Conservation (phyloP, 1,140 invertebrate species). For the Rhopalosiphum padi region DNA sequence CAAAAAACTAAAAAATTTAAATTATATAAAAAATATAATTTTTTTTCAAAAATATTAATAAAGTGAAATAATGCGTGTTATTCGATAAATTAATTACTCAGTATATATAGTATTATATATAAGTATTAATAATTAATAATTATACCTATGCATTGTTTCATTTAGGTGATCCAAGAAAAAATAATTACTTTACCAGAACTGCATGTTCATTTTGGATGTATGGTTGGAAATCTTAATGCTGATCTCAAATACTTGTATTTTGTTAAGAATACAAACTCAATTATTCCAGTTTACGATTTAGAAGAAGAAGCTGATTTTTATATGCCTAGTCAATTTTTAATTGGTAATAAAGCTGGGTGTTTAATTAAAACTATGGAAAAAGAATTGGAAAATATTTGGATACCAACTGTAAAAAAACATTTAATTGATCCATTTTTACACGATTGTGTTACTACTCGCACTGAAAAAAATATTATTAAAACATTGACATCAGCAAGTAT, state of each 20-base stretch:
- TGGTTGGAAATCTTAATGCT: not conserved
- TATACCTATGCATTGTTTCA: not conserved
- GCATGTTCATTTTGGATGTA: slow-evolving; percentile 24
- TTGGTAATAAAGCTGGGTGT: slow-evolving; percentile 13
- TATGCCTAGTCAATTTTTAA: slow-evolving; percentile 37
- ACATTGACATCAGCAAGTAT: not conserved
- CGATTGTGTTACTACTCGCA: not conserved
- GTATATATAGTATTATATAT: not conserved
- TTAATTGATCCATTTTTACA: slow-evolving; percentile 47
- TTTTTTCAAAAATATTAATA: no score
- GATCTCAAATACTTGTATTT: slow-evolving; percentile 25
- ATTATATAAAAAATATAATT: no score
- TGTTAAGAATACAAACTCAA: slow-evolving; percentile 11
- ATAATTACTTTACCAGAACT: slow-evolving; percentile 42
- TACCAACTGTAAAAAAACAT: slow-evolving; percentile 4
- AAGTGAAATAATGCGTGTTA: no score
- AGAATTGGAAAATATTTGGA: slow-evolving; percentile 28
- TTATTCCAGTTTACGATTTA: slow-evolving; percentile 30
- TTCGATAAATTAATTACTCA: no score
- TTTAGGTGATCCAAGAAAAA: slow-evolving; percentile 43
- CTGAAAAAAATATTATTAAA: not conserved
- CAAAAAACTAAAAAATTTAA: no score
- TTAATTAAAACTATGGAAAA: slow-evolving; percentile 11
- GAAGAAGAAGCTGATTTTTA: slow-evolving; percentile 41
- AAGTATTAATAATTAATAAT: not conserved